Conservation (phyloP, 2,113 vertebrate genomes). For the Garra rufa region DNA sequence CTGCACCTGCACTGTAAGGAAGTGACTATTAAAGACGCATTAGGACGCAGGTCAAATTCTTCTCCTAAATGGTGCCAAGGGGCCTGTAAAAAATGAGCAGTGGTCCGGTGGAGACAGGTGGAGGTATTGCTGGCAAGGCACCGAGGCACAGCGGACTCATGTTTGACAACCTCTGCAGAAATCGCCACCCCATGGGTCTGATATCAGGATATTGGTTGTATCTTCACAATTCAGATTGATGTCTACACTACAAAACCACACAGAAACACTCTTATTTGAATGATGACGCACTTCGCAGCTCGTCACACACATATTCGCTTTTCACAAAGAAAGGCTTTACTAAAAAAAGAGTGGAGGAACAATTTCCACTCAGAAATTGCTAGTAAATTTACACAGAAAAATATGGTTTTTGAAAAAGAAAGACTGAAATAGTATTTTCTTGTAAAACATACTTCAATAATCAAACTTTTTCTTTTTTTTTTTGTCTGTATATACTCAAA, state of each 20-base stretch:
- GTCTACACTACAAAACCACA: not conserved
- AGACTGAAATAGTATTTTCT: not conserved
- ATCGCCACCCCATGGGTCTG: slow-evolving; percentile 17
- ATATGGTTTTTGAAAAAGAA: not conserved
- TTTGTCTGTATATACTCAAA: not conserved
- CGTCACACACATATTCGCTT: slow-evolving; percentile 13
- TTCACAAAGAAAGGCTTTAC: not conserved
- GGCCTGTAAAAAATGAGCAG: slow-evolving; percentile 1
- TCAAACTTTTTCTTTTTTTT: no score
- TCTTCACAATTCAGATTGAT: slow-evolving; percentile 21
- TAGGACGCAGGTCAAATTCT: not conserved
- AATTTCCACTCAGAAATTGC: not conserved
- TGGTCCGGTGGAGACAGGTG: slow-evolving; percentile 19
- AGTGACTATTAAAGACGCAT: slow-evolving; percentile 15
- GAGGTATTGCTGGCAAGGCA: slow-evolving; percentile 20
- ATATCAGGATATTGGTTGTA: not conserved
- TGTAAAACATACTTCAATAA: no score
- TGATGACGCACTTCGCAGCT: slow-evolving; percentile 14
- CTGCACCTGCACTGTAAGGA: slow-evolving; percentile 39
- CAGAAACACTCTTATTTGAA: not conserved
- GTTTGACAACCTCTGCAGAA: slow-evolving; percentile 39
- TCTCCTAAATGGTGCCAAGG: not conserved
- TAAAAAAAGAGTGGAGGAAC: not conserved
- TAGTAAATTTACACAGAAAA: not conserved
- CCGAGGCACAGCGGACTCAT: not conserved